A percentile compares a stretch with the other conserved stretches of the same genome.
Evolutionary conservation across 2,888 invertebrate species (phyloP).

Genomic region (Argyresthia albistria): DNA sequence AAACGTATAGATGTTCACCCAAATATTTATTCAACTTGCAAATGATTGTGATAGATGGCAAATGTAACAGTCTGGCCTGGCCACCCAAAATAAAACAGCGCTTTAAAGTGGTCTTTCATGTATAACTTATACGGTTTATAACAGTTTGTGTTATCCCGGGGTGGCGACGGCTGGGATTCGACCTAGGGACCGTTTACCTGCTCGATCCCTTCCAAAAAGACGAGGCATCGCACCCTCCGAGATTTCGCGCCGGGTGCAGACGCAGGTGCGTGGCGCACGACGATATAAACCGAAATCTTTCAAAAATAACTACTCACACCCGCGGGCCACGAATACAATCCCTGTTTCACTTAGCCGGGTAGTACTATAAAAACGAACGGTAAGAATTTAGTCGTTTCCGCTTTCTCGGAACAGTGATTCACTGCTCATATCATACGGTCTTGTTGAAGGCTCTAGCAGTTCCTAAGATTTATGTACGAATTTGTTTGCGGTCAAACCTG

Average conservation of each 20-base stretch:
- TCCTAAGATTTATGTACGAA: slow-evolving; percentile 49
- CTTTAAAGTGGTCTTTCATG: no score
- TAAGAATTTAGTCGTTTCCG: slow-evolving; percentile 64
- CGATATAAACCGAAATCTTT: slow-evolving; percentile 45
- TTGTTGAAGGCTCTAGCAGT: no score
- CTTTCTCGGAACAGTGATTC: slow-evolving; percentile 65
- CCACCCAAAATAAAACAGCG: no score
- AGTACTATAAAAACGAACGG: slow-evolving; percentile 48
- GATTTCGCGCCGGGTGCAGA: slow-evolving; percentile 55
- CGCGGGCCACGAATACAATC: slow-evolving; percentile 16
- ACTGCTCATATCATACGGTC: slow-evolving; percentile 23
- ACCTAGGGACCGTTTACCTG: slow-evolving; percentile 52
- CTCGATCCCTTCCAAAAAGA: slow-evolving; percentile 21
- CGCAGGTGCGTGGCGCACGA: slow-evolving; percentile 61
- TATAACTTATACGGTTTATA: no score
- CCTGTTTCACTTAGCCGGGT: slow-evolving; percentile 28
- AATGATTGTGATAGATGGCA: no score
- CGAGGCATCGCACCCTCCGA: slow-evolving; percentile 46
- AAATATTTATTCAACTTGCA: no score
- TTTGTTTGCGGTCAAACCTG: slow-evolving; percentile 41
- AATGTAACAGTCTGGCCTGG: no score
- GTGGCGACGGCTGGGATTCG: not conserved
- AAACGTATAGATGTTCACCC: no score
- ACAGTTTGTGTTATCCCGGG: no score
- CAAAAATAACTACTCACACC: slow-evolving; percentile 33